Base-by-base conservation (phyloP, 2,888 invertebrate genomes). In the Rhingia campestris region DNA sequence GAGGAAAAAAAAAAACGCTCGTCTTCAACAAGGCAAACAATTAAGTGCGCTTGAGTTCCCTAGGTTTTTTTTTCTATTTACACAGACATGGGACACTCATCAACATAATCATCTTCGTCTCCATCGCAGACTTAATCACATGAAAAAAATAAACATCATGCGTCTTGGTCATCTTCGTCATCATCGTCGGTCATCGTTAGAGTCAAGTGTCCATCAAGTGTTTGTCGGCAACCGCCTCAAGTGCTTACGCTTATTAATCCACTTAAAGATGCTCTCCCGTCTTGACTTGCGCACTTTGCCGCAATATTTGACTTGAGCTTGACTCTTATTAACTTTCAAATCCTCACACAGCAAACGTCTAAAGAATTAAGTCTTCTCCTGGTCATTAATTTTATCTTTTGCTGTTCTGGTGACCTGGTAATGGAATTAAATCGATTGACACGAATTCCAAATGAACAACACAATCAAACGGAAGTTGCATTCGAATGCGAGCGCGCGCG, bases 391-490 rank as follows among this genome's bases (percentile, higher is more conserved):
- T 49, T 49, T 4, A 9, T 30, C 10, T 51, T 49, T 35, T 33
- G 56, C 14, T 61, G 47, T 39, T 64, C 72, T 54, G 43, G 30
- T 81, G 72, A 81, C 81, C 77, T 61, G 59, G 41, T 58, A 77
- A 63, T 7, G 33, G 49, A 49, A 72, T 45, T 64, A 54, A 59
- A 58, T 64, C 51, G 70, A 67, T 64, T 58, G 58, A 53, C 79
- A 66, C 7, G 32, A 53, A 77, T 77, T 77, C 69, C 66, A 49
- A n/a, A 39, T 12, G 37, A 4, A 32, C 12, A 54, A 22, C 59
- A 66, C 51, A 61, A 59, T 66, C 35, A 47, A 76, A 54, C 51
- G 72, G 77, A 81, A 77, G 72, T 81, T 37, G 61, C 35, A 58
- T 69, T 43, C 35, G 66, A 74, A 54, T 74, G 58, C 22, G 22